These are phyloP conservation scores for Eubasilissa regina DNA, from an alignment of 1,140 invertebrate species.

Conservation along the genomic window DNA sequence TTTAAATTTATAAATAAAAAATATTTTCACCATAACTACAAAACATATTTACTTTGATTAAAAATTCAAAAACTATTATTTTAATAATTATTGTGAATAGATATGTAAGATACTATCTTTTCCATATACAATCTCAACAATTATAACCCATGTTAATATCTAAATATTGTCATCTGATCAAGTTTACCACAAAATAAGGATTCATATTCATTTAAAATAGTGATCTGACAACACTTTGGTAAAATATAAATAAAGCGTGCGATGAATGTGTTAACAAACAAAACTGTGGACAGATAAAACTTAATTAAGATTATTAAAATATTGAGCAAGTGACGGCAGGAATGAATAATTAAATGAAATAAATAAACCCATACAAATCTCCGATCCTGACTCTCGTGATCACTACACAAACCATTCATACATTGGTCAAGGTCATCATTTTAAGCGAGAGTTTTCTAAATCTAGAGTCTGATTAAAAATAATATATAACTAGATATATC, in stretches of 20 bases:
- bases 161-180: constrained; percentile 35
- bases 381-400: background rate
- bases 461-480: constrained; percentile 32
- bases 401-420: constrained; percentile 33
- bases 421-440: constrained; percentile 37
- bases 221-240: background rate
- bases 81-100: constrained; percentile 40
- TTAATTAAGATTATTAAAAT: constrained; percentile 8
- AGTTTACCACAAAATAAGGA: background rate
- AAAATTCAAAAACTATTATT: constrained; percentile 38
- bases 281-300: constrained; percentile 1
- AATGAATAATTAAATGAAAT: constrained; percentile 25
- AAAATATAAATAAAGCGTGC: constrained; percentile 2
- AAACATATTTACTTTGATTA: constrained; percentile 25
- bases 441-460: constrained; percentile 32
- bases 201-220: background rate
- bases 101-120: constrained; percentile 47
- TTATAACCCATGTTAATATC: constrained; percentile 21
- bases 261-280: background rate
- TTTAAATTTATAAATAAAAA: background rate
- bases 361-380: constrained; percentile 19
- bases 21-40: background rate
- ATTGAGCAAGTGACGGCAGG: constrained; percentile 41
- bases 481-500: constrained; percentile 33
- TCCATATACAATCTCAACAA: constrained; percentile 44